Evolutionary conservation across 2,797 vertebrate species (phyloP), one percentile per base, ranked within the genome.

Genomic region (Xenentodon cancila): DNA sequence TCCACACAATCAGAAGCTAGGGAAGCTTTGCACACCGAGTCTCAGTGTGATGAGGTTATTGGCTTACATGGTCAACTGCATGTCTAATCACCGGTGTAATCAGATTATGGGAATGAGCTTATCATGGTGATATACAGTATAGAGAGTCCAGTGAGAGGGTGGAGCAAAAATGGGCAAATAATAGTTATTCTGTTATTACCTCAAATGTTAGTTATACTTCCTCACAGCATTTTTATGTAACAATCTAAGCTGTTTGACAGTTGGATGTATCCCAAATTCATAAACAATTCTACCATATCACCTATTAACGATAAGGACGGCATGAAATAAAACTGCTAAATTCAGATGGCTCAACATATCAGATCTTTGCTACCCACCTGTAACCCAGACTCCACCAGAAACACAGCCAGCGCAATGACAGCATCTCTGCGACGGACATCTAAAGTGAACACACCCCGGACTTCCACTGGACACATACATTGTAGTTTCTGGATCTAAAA

Each of bases 391-490:
- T 99, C 97, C 82, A 98, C 90, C 7, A 99, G 91, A 85, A 98
- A 99, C 85, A 99, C 95, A 50, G 95, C 96, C 68, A 99, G 68
- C 0, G 97, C 97, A 40, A 99, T 95, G 7, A 99, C 96, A 2
- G 97, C 97, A 83, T 98, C 96, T 87, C 96, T 94, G 73, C 97
- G 95, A 1, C 97, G 95, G 67, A 97, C 94, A 76, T 99, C 97
- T 52, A 99, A 85, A 48, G 96, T 95, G 84, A 96, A 98, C 69
- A 95, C 92, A 13, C 96, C 97, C 0, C 96, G 96, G 48, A 95
- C 93, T 86, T 98, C 97, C 66, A 96, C 93, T 7, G 97, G 97
- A 82, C 96, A 98, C 97, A 99, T 99, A 75, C 97, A 98, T 73
- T 96, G 94, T 21, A 99, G 87, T 74, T 98, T 99, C 60, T 98